These are phyloP conservation scores for Clarias platycephalus DNA, from an alignment of 2,797 vertebrate genomes.

Conservation along the genomic window DNA sequence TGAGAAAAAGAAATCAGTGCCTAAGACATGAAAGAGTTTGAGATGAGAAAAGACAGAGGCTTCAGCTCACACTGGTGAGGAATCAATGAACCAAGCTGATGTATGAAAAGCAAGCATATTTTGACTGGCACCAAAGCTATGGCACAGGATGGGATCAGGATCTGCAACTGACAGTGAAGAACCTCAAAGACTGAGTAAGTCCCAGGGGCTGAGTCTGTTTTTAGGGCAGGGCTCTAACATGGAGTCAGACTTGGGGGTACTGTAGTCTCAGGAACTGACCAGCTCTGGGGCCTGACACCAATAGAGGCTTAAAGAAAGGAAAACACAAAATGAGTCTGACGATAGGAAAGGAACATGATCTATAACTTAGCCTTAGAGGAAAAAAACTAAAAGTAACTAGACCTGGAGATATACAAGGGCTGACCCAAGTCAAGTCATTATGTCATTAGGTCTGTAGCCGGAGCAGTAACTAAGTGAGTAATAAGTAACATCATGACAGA, in stretches of 20 bases:
- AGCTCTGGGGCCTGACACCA: neutral
- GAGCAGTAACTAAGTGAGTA: neutral
- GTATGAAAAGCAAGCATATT: neutral
- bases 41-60: neutral
- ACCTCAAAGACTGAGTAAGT: neutral
- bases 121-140: neutral
- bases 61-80: neutral
- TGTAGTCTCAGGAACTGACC: neutral
- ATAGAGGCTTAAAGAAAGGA: neutral
- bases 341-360: neutral
- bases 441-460: neutral
- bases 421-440: neutral
- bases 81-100: neutral
- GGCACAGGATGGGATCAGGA: neutral
- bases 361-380: neutral
- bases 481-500: neutral
- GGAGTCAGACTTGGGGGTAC: neutral
- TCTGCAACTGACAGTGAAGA: neutral
- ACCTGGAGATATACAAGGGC: neutral
- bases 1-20: neutral
- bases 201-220: neutral
- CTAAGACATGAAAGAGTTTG: neutral
- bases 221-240: too few relatives aligned
- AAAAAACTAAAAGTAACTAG: constrained; percentile 3
- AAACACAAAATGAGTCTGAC: neutral